Conservation (phyloP, 2,113 vertebrate species). For the Pitta sordida region DNA sequence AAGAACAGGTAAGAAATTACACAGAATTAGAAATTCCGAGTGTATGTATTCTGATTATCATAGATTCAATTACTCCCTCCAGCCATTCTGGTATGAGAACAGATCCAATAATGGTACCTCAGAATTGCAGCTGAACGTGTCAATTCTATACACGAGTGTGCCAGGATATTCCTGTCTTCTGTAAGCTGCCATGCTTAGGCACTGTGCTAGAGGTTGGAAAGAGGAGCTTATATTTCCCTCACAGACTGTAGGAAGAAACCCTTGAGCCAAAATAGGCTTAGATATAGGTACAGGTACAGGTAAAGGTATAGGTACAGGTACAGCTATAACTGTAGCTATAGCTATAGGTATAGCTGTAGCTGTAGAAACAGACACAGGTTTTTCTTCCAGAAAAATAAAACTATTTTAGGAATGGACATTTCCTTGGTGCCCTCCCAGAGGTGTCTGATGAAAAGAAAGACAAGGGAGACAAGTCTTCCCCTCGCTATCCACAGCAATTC, state of each 20-base stretch:
- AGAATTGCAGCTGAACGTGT: not conserved
- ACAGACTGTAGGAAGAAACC: not conserved
- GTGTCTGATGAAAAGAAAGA: not conserved
- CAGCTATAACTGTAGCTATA: not conserved
- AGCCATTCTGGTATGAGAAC: not conserved
- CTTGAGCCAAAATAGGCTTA: not conserved
- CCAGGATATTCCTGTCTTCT: not conserved
- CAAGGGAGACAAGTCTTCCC: not conserved
- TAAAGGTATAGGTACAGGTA: not conserved
- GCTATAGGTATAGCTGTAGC: not conserved
- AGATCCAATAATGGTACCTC: not conserved
- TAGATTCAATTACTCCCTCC: not conserved
- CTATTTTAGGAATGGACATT: not conserved
- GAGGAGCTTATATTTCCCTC: not conserved
- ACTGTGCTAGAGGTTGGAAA: not conserved
- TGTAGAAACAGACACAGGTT: too few relatives aligned
- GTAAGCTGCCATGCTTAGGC: not conserved
- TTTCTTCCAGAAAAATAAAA: not conserved
- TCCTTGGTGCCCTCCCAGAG: not conserved
- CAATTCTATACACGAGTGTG: fast-evolving
- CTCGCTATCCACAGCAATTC: not conserved
- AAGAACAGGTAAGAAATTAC: not conserved
- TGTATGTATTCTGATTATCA: not conserved
- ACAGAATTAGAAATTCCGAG: not conserved
- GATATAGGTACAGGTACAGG: not conserved